Conservation (phyloP, 1,140 invertebrate genomes). For the Macrotrachela quadricornifera region DNA sequence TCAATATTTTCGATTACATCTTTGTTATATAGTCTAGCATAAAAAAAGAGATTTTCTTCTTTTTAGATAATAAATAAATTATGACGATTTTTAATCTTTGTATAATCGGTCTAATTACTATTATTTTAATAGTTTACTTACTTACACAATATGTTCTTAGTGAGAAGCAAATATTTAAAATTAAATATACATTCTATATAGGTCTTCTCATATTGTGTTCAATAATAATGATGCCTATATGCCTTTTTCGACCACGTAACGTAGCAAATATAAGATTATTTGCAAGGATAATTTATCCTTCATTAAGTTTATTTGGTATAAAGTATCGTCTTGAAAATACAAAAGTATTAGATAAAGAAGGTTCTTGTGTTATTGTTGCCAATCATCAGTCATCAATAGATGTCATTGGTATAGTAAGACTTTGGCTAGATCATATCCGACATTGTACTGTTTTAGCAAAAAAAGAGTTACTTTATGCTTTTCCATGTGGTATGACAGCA, state of each 20-base stretch:
- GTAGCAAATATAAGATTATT: neutral
- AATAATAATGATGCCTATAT: neutral
- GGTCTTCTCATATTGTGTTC: neutral
- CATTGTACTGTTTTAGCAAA: conserved; percentile 51
- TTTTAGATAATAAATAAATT: too few relatives aligned
- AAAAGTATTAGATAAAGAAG: conserved; percentile 15
- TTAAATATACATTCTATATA: neutral
- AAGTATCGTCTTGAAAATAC: conserved; percentile 16
- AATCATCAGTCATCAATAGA: conserved; percentile 29
- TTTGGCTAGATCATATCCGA: conserved; percentile 47
- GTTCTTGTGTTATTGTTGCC: conserved; percentile 18
- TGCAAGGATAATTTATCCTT: neutral
- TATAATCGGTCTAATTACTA: too few relatives aligned
- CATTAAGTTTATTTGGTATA: conserved; percentile 16
- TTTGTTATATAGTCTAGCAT: too few relatives aligned
- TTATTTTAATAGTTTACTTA: too few relatives aligned
- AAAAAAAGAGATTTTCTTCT: too few relatives aligned
- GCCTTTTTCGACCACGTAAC: neutral
- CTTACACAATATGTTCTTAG: too few relatives aligned
- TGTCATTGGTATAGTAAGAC: conserved; percentile 42
- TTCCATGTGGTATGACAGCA: conserved; percentile 65
- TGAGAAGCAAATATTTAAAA: too few relatives aligned
- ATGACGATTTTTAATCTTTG: too few relatives aligned
- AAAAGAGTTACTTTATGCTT: conserved; percentile 62
- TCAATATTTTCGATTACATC: too few relatives aligned